Evolutionary conservation across 2,888 invertebrate genomes (phyloP).

Genomic region (Eupithecia tripunctaria): DNA sequence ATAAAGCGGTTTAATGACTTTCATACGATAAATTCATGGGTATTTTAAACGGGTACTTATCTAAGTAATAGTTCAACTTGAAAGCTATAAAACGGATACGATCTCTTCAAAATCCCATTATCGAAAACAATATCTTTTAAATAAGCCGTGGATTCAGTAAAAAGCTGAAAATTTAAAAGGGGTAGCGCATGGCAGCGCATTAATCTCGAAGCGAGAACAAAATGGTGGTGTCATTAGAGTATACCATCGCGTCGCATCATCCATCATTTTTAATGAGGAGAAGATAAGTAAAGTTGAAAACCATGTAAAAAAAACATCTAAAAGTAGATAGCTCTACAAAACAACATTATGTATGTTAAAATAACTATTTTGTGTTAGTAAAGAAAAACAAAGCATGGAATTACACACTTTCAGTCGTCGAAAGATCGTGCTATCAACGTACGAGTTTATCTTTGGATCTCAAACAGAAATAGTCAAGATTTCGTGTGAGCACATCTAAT

Average conservation of each 20-base stretch:
- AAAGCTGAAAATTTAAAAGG: slow-evolving; percentile 71
- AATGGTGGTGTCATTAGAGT: slow-evolving; percentile 63
- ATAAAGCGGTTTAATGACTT: slow-evolving; percentile 3
- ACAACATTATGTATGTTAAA: no score
- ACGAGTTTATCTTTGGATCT: slow-evolving; percentile 30
- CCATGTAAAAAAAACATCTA: no score
- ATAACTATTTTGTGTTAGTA: not conserved
- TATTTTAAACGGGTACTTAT: slow-evolving; percentile 7
- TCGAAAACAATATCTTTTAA: not conserved
- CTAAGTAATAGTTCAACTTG: not conserved
- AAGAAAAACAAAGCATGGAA: not conserved
- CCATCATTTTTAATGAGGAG: slow-evolving; percentile 55
- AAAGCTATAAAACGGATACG: not conserved
- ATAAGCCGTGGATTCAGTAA: slow-evolving; percentile 24
- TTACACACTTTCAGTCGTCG: not conserved
- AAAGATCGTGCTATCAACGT: not conserved
- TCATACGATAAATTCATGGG: slow-evolving; percentile 4
- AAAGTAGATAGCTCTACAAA: no score
- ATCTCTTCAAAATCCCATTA: not conserved
- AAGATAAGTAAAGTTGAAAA: not conserved
- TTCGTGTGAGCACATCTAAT: slow-evolving; percentile 63
- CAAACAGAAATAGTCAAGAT: slow-evolving; percentile 54
- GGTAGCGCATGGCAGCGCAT: slow-evolving; percentile 57
- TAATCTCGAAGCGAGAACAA: slow-evolving; percentile 64
- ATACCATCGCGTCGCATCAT: slow-evolving; percentile 47